phyloP scores from a whole-genome alignment of 2,888 invertebrate species.

The Miltochrista miniata region DNA sequence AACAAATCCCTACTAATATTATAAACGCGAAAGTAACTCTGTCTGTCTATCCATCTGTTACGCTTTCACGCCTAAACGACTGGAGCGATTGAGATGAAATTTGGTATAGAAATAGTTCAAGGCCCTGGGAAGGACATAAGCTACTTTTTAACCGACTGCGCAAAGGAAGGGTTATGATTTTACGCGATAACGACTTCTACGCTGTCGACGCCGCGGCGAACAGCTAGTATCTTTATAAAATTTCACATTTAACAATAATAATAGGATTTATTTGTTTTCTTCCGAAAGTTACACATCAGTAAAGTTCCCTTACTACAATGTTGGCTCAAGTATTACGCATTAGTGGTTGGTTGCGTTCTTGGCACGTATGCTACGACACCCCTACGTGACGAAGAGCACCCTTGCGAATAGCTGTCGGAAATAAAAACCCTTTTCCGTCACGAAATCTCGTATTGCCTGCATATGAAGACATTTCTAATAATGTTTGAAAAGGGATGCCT shows the following conservation, averaged over 20 bases:
- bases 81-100: too few relatives aligned
- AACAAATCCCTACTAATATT: too few relatives aligned
- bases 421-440: constrained; percentile 45
- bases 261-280: constrained; percentile 5
- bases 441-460: constrained; percentile 45
- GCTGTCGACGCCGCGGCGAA: too few relatives aligned
- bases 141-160: too few relatives aligned
- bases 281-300: constrained; percentile 30
- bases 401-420: constrained; percentile 45
- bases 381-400: constrained; percentile 55
- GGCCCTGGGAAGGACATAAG: too few relatives aligned
- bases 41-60: too few relatives aligned
- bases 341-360: constrained; percentile 32
- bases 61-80: too few relatives aligned
- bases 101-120: too few relatives aligned
- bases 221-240: too few relatives aligned
- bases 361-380: constrained; percentile 42
- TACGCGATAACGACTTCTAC: too few relatives aligned
- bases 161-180: too few relatives aligned
- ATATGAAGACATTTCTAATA: constrained; percentile 42
- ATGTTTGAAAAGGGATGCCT: constrained; percentile 28
- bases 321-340: constrained; percentile 43
- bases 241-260: constrained; percentile 7
- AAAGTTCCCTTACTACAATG: constrained; percentile 35
- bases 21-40: too few relatives aligned